Base-by-base conservation (phyloP, 1,140 invertebrate genomes). In the Panonychus citri region DNA sequence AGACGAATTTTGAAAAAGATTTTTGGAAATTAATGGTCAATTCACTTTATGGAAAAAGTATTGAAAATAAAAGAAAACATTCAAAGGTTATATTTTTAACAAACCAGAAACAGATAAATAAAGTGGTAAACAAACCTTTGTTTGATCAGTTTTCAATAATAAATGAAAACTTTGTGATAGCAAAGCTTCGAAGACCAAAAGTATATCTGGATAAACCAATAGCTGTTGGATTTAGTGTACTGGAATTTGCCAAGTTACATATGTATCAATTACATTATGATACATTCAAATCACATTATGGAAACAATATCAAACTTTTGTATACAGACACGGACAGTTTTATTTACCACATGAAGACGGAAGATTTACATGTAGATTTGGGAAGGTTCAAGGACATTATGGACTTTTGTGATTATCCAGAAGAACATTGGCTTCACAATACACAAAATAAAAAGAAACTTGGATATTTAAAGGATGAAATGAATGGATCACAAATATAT, bases 381-480 rank as follows among this genome's bases (percentile, higher is more conserved):
- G 52, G 56, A 59, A 27, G 28, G 40, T 57, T 60, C 24, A 56
- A 54, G 51, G 30, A 60, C 24, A 21, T 37, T 12, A 61, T 63
- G 3, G 62, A 62, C 27, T 57, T 56, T 1, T 64, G 43, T 42
- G 51, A 64, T 57, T 64, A 64, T 59, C n/a, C 25, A 50, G 40
- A 64, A 60, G 43, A 60, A 21, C 42, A 59, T 58, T 56, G 13
- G 0, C 26, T 60, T 56, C 39, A 46, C n/a, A 17, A 24, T 64
- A 10, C 61, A 48, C 12, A 67, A 43, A 73, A 74, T 60, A 73
- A 71, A 62, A 75, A 75, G 59, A 66, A 71, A 5, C 26, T 71
- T 3, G 71, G 72, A 12, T 68, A 71, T 63, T 69, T 74, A 60
- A 75, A 73, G 64, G 71, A 74, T 66, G 73, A 75, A 63, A 63